Conservation (phyloP, 2,797 vertebrate genomes). For the Gobio occitaniae region DNA sequence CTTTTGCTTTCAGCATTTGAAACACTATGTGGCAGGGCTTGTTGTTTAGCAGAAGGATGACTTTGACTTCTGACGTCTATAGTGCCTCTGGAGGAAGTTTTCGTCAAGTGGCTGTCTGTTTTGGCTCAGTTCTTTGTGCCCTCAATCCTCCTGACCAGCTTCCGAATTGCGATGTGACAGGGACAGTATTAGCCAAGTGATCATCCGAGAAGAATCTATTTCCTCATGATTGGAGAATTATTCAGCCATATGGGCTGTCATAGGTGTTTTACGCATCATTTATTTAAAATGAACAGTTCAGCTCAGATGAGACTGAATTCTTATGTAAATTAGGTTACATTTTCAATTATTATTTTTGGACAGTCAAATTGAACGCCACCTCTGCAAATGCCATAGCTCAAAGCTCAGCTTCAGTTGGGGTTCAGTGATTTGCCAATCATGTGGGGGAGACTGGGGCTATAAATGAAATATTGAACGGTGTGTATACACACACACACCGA, state of each 20-base stretch:
- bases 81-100: conserved; percentile 12
- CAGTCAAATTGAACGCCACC: not conserved
- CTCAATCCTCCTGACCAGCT: conserved; percentile 1
- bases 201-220: not conserved
- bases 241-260: not conserved
- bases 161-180: conserved; percentile 3
- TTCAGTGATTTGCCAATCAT: not conserved
- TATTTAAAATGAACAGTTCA: conserved; percentile 3
- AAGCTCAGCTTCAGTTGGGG: not conserved
- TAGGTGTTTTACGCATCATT: not conserved
- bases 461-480: too few species aligned
- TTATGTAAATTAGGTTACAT: conserved; percentile 2
- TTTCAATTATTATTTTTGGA: not conserved
- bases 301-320: not conserved
- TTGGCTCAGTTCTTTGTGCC: not conserved
- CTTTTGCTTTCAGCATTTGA: not conserved
- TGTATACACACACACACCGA: too few species aligned
- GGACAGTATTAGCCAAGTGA: not conserved
- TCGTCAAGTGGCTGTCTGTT: conserved; percentile 19
- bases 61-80: not conserved
- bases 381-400: not conserved
- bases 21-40: not conserved
- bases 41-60: conserved; percentile 9
- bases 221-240: conserved; percentile 11
- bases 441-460: not conserved